Evolutionary conservation across 2,113 vertebrate genomes (phyloP), one percentile per base, ranked within the genome.

Genomic region (Echinops telfairi): DNA sequence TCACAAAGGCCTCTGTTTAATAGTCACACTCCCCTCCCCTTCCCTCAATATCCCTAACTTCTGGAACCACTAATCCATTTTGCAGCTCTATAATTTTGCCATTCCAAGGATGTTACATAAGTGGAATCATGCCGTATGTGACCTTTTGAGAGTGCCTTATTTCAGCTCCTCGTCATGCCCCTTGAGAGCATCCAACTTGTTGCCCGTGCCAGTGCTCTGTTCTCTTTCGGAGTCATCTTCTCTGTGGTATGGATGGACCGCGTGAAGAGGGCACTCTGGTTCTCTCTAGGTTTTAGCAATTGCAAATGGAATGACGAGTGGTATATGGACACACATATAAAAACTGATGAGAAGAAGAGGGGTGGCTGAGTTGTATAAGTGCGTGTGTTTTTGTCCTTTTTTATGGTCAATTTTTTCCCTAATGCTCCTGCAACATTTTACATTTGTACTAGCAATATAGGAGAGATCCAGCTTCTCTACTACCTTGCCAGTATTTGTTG

Each of bases 131-230:
- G 31, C 36, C 3, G 14, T 53, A 31, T 57, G 53, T 78, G 53
- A 47, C 83, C 89, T 91, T 78, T 36, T 27, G 43, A 88, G 58
- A 78, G 53, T 82, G 78, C 7, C 36, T 31, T 33, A 62, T 31
- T 40, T 19, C 0, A 25, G 43, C 20, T 93, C 19, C 36, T 29
- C 36, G 0, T 31, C 5, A 53, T 36, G 31, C 2, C 64, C 58
- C 23, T 76, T 19, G 79, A 71, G 25, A 38, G 82, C 76, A 57
- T 29, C 57, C 36, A 60, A 14, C 47, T 53, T 53, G 15, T 40
- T 29, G 12, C 4, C 2, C 0, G 27, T 60, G 31, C 16, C 10
- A 5, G 2, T 17, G 58, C 11, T 19, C n/a, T 16, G 15, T 79
- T 79, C 47, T 38, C 33, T 81, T 76, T 60, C 36, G 25, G 40